These are phyloP conservation scores for Solenodon paradoxus DNA, from an alignment of 2,113 vertebrate species.

Conservation along the genomic window DNA sequence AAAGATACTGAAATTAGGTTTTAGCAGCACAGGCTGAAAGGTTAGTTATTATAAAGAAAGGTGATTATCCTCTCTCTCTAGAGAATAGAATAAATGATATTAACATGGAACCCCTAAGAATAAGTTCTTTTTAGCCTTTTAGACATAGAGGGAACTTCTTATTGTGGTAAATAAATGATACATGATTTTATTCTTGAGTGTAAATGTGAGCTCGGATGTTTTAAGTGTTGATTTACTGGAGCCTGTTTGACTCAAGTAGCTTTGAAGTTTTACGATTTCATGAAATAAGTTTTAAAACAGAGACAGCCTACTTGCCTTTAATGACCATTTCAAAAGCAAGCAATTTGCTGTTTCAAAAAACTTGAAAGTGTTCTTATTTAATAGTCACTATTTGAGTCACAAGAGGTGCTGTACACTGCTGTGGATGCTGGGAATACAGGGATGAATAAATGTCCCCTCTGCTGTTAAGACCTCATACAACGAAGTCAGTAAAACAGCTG, in stretches of 20 bases:
- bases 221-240: not conserved
- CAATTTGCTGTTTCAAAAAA: not conserved
- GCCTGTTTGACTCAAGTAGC: not conserved
- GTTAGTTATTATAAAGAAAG: constrained; percentile 1
- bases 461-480: not conserved
- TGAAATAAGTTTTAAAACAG: not conserved
- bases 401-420: not conserved
- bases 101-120: not conserved
- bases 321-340: not conserved
- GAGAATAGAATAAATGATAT: not conserved
- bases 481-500: not conserved
- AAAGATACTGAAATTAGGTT: constrained; percentile 11
- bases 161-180: constrained; percentile 6
- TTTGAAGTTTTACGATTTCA: constrained; percentile 8
- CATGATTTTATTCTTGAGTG: not conserved
- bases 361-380: not conserved
- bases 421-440: not conserved
- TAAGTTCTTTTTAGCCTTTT: not conserved
- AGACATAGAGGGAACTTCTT: not conserved
- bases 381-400: not conserved
- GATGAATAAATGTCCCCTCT: not conserved
- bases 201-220: constrained; percentile 15
- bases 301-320: not conserved
- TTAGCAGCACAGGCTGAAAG: not conserved
- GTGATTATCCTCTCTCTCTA: not conserved